These are phyloP conservation scores for Celastrina argiolus DNA, from an alignment of 2,888 invertebrate genomes.

Conservation along the genomic window DNA sequence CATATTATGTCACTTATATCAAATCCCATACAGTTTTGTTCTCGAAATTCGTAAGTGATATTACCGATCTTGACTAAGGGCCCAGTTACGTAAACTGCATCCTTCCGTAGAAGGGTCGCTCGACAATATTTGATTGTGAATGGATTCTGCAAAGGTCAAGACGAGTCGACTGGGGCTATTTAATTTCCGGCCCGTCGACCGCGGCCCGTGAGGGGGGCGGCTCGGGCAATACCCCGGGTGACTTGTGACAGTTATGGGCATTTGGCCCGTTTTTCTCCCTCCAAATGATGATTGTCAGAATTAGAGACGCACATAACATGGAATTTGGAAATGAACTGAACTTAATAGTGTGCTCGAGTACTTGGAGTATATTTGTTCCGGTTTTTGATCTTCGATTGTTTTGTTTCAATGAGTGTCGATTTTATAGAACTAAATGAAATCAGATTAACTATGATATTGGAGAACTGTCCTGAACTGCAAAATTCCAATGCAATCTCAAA, in stretches of 20 bases:
- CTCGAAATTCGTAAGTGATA: too few species aligned
- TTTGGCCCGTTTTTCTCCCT: not conserved
- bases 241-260: not conserved
- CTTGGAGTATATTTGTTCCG: not conserved
- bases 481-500: too few species aligned
- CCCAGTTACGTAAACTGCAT: too few species aligned
- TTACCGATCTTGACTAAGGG: too few species aligned
- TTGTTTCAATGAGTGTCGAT: not conserved
- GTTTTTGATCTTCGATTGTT: not conserved
- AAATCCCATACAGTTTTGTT: too few species aligned
- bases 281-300: not conserved
- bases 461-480: too few species aligned
- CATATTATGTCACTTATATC: too few species aligned
- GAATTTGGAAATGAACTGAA: not conserved
- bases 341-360: not conserved
- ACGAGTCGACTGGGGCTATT: not conserved
- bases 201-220: not conserved
- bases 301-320: not conserved
- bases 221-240: not conserved
- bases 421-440: too few species aligned
- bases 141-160: conserved; percentile 5
- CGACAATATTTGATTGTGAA: not conserved
- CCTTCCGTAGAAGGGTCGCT: too few species aligned
- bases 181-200: conserved; percentile 6
- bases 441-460: too few species aligned